Evolutionary conservation across 1,140 invertebrate species (phyloP), one percentile per base, ranked within the genome.

Genomic region (Tribolium castaneum): DNA sequence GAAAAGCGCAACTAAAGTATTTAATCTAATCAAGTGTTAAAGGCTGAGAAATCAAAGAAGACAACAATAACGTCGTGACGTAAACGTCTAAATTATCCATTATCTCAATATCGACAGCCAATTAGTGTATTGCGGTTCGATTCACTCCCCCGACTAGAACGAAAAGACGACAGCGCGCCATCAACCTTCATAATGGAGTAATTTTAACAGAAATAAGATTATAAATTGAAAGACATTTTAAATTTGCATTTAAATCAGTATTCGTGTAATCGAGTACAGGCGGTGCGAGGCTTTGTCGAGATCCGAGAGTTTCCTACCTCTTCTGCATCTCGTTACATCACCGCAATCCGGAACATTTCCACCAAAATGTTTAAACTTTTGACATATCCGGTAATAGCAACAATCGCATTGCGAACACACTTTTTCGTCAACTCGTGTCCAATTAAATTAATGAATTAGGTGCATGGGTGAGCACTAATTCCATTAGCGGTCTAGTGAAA

Each of bases 141-240:
- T 76, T 66, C 71, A 59, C 56, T 72, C 51, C 35, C 56, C 39
- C 34, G 71, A 75, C 2, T 52, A 54, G 66, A 70, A 52, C 49
- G 22, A 62, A 70, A 76, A 81, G 70, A 79, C 70, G 75, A 71
- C 80, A 78, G 39, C 75, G 54, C 54, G 77, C 82, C 81, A 84
- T 83, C 82, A 81, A 79, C 77, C 76, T 75, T 81, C 81, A 83
- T 85, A 85, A 84, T 84, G 83, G 82, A 84, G 83, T 84, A 85
- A 85, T 85, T 85, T 85, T 83, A 84, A 84, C 82, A 84, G 83
- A 83, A 85, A 84, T 84, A 85, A 85, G 84, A 85, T 85, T 85
- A 85, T 84, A 84, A 85, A 85, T 85, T 85, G 84, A 85, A 85
- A 85, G 82, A 84, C 84, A 85, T 84, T 83, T 85, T 84, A 83